Base-by-base conservation (phyloP, 2,113 vertebrate species). In the Onychostoma macrolepis region DNA sequence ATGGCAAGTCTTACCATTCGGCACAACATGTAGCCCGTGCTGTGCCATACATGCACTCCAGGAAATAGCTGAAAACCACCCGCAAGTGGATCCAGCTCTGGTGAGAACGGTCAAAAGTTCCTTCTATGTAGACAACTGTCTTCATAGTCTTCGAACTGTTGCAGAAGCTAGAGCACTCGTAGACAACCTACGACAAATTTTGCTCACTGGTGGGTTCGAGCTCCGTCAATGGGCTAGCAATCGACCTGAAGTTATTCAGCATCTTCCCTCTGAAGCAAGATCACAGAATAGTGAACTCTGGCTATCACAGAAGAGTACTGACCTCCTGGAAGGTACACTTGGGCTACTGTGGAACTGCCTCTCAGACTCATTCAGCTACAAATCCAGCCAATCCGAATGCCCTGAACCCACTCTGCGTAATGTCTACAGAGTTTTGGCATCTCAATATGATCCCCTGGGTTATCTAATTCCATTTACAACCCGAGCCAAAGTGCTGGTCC, bases 81-180 rank as follows among this genome's bases (percentile, higher is more conserved):
- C 58, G 2, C 58, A 63, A 63, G n/a, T 26, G 4, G 58, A 61
- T 24, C 58, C 24, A 26, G 58, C 9, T 10, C 58, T 26, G 58
- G 61, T 63, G 10, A 63, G 4, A 63, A 26, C 1, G 1, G n/a
- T 63, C n/a, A 63, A 63, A 38, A 6, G 5, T 5, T 48, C 26
- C 7, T 58, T 80, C 1, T 80, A 80, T 53, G 48, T 80, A 33
- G 77, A 80, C 77, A 80, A 53, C 15, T 80, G 77, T 58, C 48
- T 80, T 0, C 77, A 58, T 10, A 58, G 50, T 15, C 77, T 58
- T 30, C 15, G 33, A 53, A 53, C 28, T 0, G 48, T 30, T 36
- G 69, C 15, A 9, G 30, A 72, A 36, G 69, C 69, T 72, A 72
- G 33, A 72, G 7, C 33, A 5, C 28, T 63, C 2, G 61, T 63